phyloP scores from a whole-genome alignment of 2,888 invertebrate genomes.

The Sericinus montela region DNA sequence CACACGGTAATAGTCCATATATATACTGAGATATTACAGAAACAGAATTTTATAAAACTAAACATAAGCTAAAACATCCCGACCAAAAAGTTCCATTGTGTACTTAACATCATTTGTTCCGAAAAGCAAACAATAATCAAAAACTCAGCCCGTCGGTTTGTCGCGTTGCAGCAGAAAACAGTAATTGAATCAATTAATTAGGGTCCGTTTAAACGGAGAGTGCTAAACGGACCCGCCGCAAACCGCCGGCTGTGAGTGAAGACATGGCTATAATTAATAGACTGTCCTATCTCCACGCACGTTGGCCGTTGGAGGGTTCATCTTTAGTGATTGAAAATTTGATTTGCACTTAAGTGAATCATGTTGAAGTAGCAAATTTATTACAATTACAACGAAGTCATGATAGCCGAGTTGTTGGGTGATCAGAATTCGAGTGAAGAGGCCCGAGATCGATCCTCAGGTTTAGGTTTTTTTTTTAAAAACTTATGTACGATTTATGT shows the following conservation, averaged over 20 bases:
- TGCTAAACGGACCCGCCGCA: slow-evolving; percentile 21
- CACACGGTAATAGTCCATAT: too few species aligned
- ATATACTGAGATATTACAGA: not conserved
- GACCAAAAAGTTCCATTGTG: not conserved
- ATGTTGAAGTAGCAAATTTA: slow-evolving; percentile 4
- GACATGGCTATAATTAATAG: slow-evolving; percentile 22
- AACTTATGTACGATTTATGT: too few species aligned
- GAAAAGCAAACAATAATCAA: slow-evolving; percentile 18
- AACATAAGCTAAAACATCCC: not conserved
- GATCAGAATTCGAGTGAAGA: too few species aligned
- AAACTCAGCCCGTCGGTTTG: slow-evolving; percentile 14
- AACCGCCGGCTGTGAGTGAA: slow-evolving; percentile 13
- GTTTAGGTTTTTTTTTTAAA: too few species aligned
- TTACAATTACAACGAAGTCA: not conserved
- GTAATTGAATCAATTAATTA: slow-evolving; percentile 39
- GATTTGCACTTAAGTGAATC: slow-evolving; percentile 10
- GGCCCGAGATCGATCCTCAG: too few species aligned
- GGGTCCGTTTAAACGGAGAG: slow-evolving; percentile 21
- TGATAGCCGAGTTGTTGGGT: too few species aligned
- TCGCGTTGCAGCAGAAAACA: slow-evolving; percentile 21
- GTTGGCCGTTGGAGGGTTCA: slow-evolving; percentile 4
- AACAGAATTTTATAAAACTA: not conserved
- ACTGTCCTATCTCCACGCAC: slow-evolving; percentile 11
- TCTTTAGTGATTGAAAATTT: slow-evolving; percentile 4
- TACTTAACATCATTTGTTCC: slow-evolving; percentile 8